Percentiles rank a stretch among this genome's conserved stretches.
These are phyloP conservation scores for Rhabdomys dilectus DNA, from an alignment of 2,113 vertebrate species.

Conservation along the genomic window DNA sequence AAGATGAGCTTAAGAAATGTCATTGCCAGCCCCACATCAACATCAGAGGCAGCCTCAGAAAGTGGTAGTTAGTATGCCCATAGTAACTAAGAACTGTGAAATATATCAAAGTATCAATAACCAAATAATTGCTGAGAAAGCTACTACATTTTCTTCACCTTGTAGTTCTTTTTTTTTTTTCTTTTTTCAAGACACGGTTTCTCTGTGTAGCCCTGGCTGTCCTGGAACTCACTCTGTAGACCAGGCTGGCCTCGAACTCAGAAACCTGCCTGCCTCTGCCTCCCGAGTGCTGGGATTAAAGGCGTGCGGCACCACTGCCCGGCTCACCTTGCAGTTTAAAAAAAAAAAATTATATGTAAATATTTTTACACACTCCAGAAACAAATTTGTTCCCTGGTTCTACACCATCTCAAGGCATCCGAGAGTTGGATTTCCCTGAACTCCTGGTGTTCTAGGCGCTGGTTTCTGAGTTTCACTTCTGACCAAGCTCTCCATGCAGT, in stretches of 20 bases:
- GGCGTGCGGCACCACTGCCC: too few species aligned
- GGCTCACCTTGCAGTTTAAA: not conserved
- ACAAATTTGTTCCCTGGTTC: not conserved
- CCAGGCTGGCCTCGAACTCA: too few species aligned
- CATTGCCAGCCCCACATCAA: not conserved
- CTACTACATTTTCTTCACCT: not conserved
- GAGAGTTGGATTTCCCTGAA: not conserved
- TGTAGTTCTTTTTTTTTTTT: too few species aligned
- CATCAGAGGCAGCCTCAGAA: not conserved
- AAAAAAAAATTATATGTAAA: not conserved
- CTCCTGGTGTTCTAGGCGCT: not conserved
- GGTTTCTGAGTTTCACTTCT: conserved; percentile 26
- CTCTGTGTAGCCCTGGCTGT: too few species aligned
- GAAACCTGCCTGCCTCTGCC: too few species aligned
- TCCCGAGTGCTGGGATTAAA: too few species aligned
- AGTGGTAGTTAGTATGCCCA: not conserved
- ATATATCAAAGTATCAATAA: not conserved
- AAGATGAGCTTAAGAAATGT: not conserved
- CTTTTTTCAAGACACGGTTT: too few species aligned
- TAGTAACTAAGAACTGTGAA: conserved; percentile 5
- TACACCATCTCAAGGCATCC: not conserved
- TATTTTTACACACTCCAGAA: not conserved
- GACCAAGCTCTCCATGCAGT: not conserved
- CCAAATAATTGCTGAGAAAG: not conserved
- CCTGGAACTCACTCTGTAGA: too few species aligned